phyloP scores from a whole-genome alignment of 2,113 vertebrate species.

The Capreolus pygargus region DNA sequence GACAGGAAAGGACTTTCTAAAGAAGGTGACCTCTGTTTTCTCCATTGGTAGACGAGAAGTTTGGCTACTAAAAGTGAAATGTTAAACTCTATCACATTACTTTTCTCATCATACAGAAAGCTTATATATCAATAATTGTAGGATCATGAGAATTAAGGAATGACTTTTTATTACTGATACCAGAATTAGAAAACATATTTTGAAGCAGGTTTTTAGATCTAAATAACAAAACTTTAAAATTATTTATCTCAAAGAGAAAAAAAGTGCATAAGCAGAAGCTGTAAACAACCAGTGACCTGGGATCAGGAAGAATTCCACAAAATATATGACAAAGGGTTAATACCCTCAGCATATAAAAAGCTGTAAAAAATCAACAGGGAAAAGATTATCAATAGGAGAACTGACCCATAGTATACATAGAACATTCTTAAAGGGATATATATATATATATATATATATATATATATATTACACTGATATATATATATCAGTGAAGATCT shows the following conservation, averaged over 20 bases:
- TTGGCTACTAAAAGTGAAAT: neutral
- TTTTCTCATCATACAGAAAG: neutral
- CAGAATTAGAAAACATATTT: slow-evolving; percentile 11
- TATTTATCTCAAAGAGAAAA: neutral
- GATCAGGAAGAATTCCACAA: neutral
- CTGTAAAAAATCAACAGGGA: neutral
- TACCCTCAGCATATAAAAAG: neutral
- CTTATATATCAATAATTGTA: neutral
- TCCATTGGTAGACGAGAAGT: neutral
- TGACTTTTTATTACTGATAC: neutral
- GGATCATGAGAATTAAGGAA: neutral
- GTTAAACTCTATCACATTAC: neutral
- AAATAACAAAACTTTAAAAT: slow-evolving; percentile 3
- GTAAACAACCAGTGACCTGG: neutral
- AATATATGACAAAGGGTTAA: neutral
- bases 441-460: neutral
- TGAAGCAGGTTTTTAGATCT: neutral
- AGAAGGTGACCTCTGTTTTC: neutral
- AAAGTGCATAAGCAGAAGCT: neutral
- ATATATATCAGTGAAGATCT: neutral
- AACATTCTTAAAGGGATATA: neutral
- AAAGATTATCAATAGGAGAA: neutral
- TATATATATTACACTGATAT: neutral
- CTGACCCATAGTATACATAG: neutral
- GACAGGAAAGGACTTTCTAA: neutral